These are phyloP conservation scores for Prochilodus magdalenae DNA, from an alignment of 2,113 vertebrate species.

Conservation along the genomic window DNA sequence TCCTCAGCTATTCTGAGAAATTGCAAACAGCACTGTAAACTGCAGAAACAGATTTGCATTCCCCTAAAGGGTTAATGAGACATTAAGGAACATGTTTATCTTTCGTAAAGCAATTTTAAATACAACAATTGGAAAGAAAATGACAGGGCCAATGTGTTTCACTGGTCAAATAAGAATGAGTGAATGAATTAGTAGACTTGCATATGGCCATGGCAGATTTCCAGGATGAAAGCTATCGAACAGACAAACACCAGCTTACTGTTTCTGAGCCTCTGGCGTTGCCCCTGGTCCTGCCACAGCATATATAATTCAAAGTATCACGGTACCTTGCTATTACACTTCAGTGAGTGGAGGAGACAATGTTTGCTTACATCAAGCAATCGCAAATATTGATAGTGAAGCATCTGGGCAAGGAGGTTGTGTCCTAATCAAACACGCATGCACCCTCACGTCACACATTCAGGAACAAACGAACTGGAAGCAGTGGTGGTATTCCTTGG, in stretches of 20 bases:
- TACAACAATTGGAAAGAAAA: background rate
- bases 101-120: background rate
- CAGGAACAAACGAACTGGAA: background rate
- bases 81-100: background rate
- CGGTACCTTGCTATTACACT: background rate
- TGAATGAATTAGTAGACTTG: background rate
- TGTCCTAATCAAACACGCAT: constrained; percentile 17
- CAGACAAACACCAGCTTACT: constrained; percentile 6
- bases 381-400: constrained; percentile 43
- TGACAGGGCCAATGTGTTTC: background rate
- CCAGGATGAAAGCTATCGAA: background rate
- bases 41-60: background rate
- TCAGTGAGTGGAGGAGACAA: constrained; percentile 26
- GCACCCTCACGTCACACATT: background rate
- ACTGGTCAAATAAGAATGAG: background rate
- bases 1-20: no score
- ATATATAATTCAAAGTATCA: background rate
- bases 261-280: constrained; percentile 40
- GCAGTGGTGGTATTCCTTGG: background rate
- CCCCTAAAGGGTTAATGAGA: background rate
- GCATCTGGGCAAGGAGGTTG: constrained; percentile 19
- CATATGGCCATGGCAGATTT: constrained; percentile 5
- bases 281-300: constrained; percentile 29
- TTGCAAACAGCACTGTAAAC: background rate
- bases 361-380: constrained; percentile 35